Base-by-base conservation (phyloP, 2,888 invertebrate genomes). In the Drosophila kanekoi region DNA sequence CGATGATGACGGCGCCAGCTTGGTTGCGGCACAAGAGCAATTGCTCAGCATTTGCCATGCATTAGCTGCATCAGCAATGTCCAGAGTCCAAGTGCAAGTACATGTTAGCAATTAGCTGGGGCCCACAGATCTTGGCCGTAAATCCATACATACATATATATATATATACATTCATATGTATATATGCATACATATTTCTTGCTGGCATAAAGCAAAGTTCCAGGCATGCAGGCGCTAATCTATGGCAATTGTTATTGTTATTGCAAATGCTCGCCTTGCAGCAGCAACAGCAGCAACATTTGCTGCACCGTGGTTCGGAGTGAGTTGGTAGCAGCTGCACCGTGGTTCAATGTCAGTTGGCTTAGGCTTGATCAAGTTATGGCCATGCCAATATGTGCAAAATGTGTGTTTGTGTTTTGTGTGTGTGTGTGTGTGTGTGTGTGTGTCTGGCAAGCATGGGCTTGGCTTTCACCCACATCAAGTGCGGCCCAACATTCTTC, bases 391-490 rank as follows among this genome's bases (percentile, higher is more conserved):
- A 49, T 53, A 57, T 44, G 35, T 37, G 57, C 20, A 49, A 23
- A 14, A 16, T 41, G 28, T 14, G 38, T 40, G 40, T 40, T 33
- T 32, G 43, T 53, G 43, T n/a, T n/a, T n/a, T 49, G 38, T 28
- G 49, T 45, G 14, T 28, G 49, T 45, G n/a, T n/a, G 38, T 40
- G 40, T 40, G 38, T 32, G 43, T 53, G 43, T 49, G 38, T 28
- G 49, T 45, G 14, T 28, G 49, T 45, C 43, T 44, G 44, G 35
- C 8, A 28, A 8, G 14, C 44, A 3, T 75, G 71, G 74, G 75
- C 72, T 75, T 75, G 75, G 75, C 75, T 75, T 75, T 75, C 75
- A 72, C 75, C 75, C 76, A 75, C 75, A 76, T 61, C 49, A 58
- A 54, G 41, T 57, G 66, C 48, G 48, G 66, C 45, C 57, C 57